Percentiles rank a stretch among this genome's conserved stretches.
These are phyloP conservation scores for Coenobita brevimanus DNA, from an alignment of 1,140 invertebrate genomes.

Conservation along the genomic window DNA sequence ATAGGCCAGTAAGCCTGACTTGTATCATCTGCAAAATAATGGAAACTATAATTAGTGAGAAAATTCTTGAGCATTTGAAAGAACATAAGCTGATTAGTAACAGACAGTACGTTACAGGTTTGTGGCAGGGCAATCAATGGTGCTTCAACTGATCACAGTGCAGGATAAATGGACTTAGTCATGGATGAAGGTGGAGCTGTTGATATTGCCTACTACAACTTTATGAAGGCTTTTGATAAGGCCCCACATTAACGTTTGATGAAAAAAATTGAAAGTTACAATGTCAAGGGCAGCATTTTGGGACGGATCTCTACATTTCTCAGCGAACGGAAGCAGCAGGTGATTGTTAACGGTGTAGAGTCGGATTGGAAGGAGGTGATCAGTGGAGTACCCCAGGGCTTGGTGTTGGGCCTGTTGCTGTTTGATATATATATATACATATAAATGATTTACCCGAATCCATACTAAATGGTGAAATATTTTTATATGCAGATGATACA, in stretches of 20 bases:
- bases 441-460: slow-evolving; percentile 15
- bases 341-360: background rate
- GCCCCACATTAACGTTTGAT: background rate
- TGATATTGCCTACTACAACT: slow-evolving; percentile 6
- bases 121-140: background rate
- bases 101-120: background rate
- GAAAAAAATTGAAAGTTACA: slow-evolving; percentile 6
- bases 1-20: slow-evolving; percentile 27
- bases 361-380: slow-evolving; percentile 28
- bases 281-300: slow-evolving; percentile 11
- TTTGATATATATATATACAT: slow-evolving; percentile 1
- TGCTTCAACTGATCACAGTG: slow-evolving; percentile 29
- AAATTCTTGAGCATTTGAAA: slow-evolving; percentile 16
- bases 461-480: background rate
- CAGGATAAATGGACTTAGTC: slow-evolving; percentile 10
- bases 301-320: background rate
- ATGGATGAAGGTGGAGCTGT: slow-evolving; percentile 3
- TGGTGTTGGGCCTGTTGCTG: background rate
- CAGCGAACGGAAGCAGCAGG: background rate
- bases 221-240: slow-evolving; percentile 24
- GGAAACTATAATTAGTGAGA: slow-evolving; percentile 12
- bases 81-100: background rate
- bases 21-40: slow-evolving; percentile 26
- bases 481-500: too few relatives aligned
- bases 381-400: slow-evolving; percentile 22